Conservation (phyloP, 2,113 vertebrate species). For the Upupa epops region DNA sequence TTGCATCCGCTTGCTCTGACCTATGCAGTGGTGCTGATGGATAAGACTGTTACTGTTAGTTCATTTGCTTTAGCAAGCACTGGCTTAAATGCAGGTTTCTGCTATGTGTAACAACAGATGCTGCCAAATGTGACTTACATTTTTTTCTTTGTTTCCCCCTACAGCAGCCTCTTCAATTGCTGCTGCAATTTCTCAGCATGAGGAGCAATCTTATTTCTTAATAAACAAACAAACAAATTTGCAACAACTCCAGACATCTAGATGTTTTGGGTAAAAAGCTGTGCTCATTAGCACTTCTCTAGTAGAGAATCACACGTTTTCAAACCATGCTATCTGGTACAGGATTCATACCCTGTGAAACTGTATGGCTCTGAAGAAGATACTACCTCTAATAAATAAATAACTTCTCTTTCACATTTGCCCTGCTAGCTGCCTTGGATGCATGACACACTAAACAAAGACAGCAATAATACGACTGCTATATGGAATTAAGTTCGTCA, state of each 20-base stretch:
- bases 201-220: slow-evolving; percentile 37
- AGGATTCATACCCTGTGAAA: background rate
- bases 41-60: background rate
- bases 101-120: background rate
- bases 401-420: background rate
- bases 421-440: background rate
- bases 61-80: slow-evolving; percentile 11
- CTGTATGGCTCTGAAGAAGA: background rate
- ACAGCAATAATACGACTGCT: background rate
- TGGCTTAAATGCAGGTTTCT: slow-evolving; percentile 7
- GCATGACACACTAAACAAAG: background rate
- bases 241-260: slow-evolving; percentile 2
- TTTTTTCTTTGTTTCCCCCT: background rate
- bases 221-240: slow-evolving; percentile 52
- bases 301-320: background rate
- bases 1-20: background rate
- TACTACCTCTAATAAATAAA: background rate
- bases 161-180: slow-evolving; percentile 17
- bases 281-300: slow-evolving; percentile 2
- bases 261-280: background rate
- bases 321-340: background rate
- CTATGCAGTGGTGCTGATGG: background rate
- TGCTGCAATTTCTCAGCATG: slow-evolving; percentile 24
- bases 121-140: slow-evolving; percentile 34
- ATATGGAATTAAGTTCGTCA: background rate